Conservation (phyloP, 2,797 vertebrate species). For the Thunnus albacares region DNA sequence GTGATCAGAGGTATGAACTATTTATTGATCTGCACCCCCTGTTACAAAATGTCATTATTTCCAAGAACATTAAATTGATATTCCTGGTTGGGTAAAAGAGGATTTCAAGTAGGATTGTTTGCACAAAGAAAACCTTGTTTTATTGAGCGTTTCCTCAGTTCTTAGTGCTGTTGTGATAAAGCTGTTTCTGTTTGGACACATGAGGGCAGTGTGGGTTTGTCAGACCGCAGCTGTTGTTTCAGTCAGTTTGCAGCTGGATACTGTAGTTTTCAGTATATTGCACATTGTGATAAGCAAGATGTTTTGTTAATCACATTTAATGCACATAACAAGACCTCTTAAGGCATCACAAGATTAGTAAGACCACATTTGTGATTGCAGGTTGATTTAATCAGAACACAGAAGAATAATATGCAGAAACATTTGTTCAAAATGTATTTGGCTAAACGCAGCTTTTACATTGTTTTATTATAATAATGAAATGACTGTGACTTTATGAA, state of each 20-base stretch:
- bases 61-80: not conserved
- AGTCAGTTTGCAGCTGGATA: not conserved
- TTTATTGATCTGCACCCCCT: not conserved
- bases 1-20: not conserved
- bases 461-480: too few relatives aligned
- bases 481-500: not conserved
- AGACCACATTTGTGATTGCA: not conserved
- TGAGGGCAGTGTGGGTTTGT: constrained; percentile 18
- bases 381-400: not conserved
- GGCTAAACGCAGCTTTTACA: not conserved
- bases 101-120: not conserved
- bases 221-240: not conserved
- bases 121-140: not conserved
- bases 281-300: not conserved
- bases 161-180: not conserved
- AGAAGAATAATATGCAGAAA: not conserved
- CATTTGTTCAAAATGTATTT: not conserved
- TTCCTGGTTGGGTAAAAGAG: not conserved
- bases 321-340: not conserved
- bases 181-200: constrained; percentile 24
- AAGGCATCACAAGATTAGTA: not conserved
- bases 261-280: not conserved
- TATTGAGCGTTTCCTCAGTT: not conserved
- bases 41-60: not conserved
- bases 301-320: not conserved